These are phyloP conservation scores for Sinonovacula constricta DNA, from an alignment of 1,140 invertebrate genomes.

Conservation along the genomic window DNA sequence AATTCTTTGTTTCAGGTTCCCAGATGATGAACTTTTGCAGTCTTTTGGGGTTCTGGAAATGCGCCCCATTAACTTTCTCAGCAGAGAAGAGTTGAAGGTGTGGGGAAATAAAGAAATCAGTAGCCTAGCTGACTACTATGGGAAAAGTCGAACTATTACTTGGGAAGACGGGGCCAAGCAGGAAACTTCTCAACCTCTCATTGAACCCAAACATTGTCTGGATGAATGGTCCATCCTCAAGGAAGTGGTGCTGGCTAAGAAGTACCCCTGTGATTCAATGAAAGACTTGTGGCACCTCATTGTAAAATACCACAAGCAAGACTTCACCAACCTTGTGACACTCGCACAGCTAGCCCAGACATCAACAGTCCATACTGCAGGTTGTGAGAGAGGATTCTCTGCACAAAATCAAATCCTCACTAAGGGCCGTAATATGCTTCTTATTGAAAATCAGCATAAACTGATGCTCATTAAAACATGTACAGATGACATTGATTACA, in stretches of 20 bases:
- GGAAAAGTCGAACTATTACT: background rate
- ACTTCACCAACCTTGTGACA: slow-evolving; percentile 46
- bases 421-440: slow-evolving; percentile 5
- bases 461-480: slow-evolving; percentile 17
- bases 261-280: slow-evolving; percentile 44
- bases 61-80: slow-evolving; percentile 17
- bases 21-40: background rate
- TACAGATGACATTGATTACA: background rate
- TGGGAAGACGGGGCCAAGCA: background rate
- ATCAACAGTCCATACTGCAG: slow-evolving; percentile 5
- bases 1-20: slow-evolving; percentile 5
- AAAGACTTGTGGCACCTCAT: slow-evolving; percentile 28
- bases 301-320: slow-evolving; percentile 20
- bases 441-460: slow-evolving; percentile 17
- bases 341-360: slow-evolving; percentile 41
- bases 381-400: slow-evolving; percentile 45
- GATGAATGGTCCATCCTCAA: slow-evolving; percentile 41
- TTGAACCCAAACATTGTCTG: slow-evolving; percentile 9
- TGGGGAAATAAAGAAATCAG: slow-evolving; percentile 10
- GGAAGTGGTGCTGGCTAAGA: slow-evolving; percentile 14
- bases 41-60: slow-evolving; percentile 5
- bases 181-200: slow-evolving; percentile 7
- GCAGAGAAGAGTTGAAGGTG: background rate
- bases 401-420: slow-evolving; percentile 46
- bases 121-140: slow-evolving; percentile 1